Evolutionary conservation across 2,888 invertebrate genomes (phyloP).

Genomic region (Pristionchus mayeri): DNA sequence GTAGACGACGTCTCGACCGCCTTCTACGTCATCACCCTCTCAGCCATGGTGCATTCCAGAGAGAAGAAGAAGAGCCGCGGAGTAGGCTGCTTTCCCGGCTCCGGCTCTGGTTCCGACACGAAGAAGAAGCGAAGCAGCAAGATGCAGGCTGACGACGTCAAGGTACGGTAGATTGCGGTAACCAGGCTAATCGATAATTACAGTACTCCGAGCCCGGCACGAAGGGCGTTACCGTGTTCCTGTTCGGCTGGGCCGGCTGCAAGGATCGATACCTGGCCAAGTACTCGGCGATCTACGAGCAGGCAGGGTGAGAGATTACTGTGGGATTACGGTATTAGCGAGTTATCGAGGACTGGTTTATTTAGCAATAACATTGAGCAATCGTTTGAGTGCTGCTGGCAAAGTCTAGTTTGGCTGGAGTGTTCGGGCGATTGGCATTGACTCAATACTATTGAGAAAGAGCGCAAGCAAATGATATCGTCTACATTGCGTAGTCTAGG

Average conservation of each 20-base stretch:
- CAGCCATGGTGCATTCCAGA: conserved; percentile 11
- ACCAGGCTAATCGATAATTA: background rate
- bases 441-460: too few species aligned
- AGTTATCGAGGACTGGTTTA: conserved; percentile 10
- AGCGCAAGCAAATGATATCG: too few species aligned
- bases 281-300: conserved; percentile 86
- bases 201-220: conserved; percentile 40
- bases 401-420: background rate
- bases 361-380: background rate
- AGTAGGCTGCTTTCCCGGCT: conserved; percentile 4
- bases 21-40: background rate
- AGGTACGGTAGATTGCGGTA: background rate
- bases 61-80: background rate
- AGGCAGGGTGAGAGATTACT: conserved; percentile 81
- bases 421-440: background rate
- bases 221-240: conserved; percentile 78
- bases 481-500: too few species aligned
- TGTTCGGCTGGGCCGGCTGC: conserved; percentile 88
- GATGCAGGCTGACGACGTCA: conserved; percentile 46
- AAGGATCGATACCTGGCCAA: conserved; percentile 86
- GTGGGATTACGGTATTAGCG: background rate
- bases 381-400: background rate
- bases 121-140: background rate
- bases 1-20: background rate
- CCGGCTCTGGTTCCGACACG: too few species aligned